Base-by-base conservation (phyloP, 2,797 vertebrate species). In the Pelodytes ibericus region DNA sequence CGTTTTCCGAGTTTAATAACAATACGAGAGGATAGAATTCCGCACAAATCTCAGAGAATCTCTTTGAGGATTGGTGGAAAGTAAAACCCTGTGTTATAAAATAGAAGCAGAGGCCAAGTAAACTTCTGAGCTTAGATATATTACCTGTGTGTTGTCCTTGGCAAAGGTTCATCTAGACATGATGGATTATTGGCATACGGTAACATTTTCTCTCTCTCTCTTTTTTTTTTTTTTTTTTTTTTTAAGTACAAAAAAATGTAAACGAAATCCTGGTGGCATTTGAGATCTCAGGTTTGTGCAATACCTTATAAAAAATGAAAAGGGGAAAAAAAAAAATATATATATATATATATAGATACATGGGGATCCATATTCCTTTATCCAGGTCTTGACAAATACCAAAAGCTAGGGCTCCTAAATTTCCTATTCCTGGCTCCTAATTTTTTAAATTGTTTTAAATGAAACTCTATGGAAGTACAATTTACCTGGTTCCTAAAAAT, bases 81-180 rank as follows among this genome's bases (percentile, higher is more conserved):
- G 39, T 41, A 65, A 59, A 67, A 39, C 3, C 36, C 26, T 61
- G 56, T 57, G 68, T 67, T 51, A 26, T 66, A 47, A 22, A 67
- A 44, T 22, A 9, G 8, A 33, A 56, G 27, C 11, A 6, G 1
- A 59, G 9, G 70, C 76, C 76, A 72, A 78, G 62, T 60, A 61
- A 39, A 22, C 51, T 56, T 63, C 51, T 39, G 51, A 71, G 61
- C 51, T 49, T 57, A 64, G 56, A 66, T 61, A 60, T 61, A 67
- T 67, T 72, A 72, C 76, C 62, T 78, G 63, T 10, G 22, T 78
- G 70, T 78, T 72, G 56, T 78, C 22, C 15, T 72, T 78, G 76
- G 76, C 69, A 5, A 20, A 16, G 9, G 4, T 66, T 59, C 29
- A 22, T 47, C 29, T 20, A 30, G 41, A 36, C 36, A 27, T 26